Evolutionary conservation across 1,140 invertebrate genomes (phyloP).

Genomic region (Drosophila orosa): DNA sequence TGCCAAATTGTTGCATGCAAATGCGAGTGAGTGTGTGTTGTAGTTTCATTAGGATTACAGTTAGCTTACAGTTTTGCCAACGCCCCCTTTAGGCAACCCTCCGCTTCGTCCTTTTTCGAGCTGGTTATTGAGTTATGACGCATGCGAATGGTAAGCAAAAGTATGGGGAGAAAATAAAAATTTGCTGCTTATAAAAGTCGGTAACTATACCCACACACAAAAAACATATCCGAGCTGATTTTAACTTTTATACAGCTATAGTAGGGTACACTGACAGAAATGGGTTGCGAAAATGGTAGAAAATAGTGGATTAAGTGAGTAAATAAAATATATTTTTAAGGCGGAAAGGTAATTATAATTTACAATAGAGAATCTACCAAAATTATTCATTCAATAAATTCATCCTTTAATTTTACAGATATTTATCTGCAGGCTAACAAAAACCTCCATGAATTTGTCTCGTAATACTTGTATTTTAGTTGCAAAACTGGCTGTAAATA

Average conservation of each 20-base stretch:
- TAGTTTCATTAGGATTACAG: constrained; percentile 84
- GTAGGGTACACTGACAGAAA: background rate
- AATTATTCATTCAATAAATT: too few relatives aligned
- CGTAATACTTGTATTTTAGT: background rate
- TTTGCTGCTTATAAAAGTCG: constrained; percentile 81
- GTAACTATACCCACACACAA: constrained; percentile 51
- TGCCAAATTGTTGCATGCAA: constrained; percentile 81
- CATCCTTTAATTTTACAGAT: too few relatives aligned
- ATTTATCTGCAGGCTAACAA: too few relatives aligned
- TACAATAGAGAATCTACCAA: fast-evolving
- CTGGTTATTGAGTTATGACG: constrained; percentile 82
- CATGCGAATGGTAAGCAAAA: constrained; percentile 72
- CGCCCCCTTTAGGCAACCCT: constrained; percentile 10
- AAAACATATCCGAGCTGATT: constrained; percentile 40
- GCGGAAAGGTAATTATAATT: background rate
- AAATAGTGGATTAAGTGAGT: background rate
- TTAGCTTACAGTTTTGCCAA: constrained; percentile 68
- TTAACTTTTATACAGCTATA: constrained; percentile 52
- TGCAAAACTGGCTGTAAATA: too few relatives aligned
- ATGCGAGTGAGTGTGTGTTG: constrained; percentile 67
- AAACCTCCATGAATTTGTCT: too few relatives aligned
- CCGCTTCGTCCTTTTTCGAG: constrained; percentile 29
- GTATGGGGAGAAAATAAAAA: constrained; percentile 69
- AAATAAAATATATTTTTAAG: background rate
- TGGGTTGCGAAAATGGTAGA: background rate